Evolutionary conservation across 2,797 vertebrate genomes (phyloP), one percentile per base, ranked within the genome.

Genomic region (Scarus forsteni): DNA sequence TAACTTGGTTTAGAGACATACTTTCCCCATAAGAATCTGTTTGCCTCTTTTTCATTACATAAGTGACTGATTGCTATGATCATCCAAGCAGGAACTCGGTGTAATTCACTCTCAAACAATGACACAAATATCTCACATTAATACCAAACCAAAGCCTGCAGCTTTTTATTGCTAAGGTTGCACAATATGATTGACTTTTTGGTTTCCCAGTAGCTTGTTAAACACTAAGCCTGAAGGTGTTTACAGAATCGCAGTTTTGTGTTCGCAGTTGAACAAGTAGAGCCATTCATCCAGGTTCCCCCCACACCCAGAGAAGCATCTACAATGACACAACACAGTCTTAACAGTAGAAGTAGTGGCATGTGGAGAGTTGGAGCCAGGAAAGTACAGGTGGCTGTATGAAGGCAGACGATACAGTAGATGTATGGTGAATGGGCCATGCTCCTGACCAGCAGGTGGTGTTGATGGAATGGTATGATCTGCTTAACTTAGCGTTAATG

Each of bases 401-500:
- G 35, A 64, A 70, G 66, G 65, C 70, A 77, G 80, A 60, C 16
- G 36, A 77, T 67, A 84, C 66, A 77, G 74, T 78, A 77, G 71
- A 77, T 65, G 59, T 81, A 73, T 59, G 55, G 71, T 60, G 77
- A 88, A 74, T 63, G 60, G 75, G 64, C 77, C 38, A 0, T 45
- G 80, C 72, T 83, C 61, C 65, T 65, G 66, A 85, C 63, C 73
- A 60, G 77, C 84, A 88, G 86, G 83, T 88, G 77, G 78, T 85
- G 89, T 82, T 88, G 80, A 90, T 85, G 84, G 74, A 84, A 85
- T 43, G 73, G 71, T 86, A 65, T 57, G 86, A 89, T 89, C 86
- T 88, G 90, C 82, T 81, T 89, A 79, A 57, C 70, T 73, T 86
- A 88, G 80, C 81, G 27, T 91, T 89, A 86, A 88, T 86, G 77